A percentile compares a stretch with the other conserved stretches of the same genome.
Evolutionary conservation across 2,797 vertebrate species (phyloP).

Genomic region (Megaceryle alcyon): DNA sequence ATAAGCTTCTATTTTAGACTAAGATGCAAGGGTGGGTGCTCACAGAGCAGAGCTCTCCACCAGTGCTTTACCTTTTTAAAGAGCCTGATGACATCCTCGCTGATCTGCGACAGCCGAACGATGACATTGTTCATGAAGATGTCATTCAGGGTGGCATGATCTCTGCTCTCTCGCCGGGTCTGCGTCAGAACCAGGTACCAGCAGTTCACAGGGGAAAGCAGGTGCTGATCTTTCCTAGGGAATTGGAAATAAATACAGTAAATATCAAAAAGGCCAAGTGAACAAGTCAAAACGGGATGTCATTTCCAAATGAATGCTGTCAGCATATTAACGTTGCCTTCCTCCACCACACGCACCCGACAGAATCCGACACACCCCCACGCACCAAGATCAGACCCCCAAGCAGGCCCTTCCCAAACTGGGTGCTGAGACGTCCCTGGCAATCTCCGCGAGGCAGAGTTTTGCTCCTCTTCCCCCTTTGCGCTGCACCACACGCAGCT

Average conservation of each 20-base stretch:
- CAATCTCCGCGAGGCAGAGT: background rate
- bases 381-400: background rate
- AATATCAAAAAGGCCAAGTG: slow-evolving; percentile 8
- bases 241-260: background rate
- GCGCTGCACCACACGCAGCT: accelerated
- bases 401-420: background rate
- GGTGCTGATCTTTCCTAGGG: slow-evolving; percentile 94
- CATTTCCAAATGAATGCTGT: accelerated
- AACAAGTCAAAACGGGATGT: background rate
- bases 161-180: slow-evolving; percentile 93
- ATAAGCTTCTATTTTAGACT: background rate
- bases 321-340: accelerated
- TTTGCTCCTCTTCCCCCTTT: background rate
- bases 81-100: slow-evolving; percentile 96
- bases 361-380: accelerated
- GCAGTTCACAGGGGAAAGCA: slow-evolving; percentile 95
- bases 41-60: background rate
- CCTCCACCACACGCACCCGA: accelerated
- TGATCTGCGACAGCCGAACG: slow-evolving; percentile 93
- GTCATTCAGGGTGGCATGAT: slow-evolving; percentile 95
- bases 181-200: slow-evolving; percentile 99
- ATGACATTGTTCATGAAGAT: slow-evolving; percentile 99
- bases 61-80: slow-evolving; percentile 91
- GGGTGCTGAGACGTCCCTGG: background rate
- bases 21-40: background rate